A percentile compares a stretch with the other conserved stretches of the same genome.
phyloP scores from a whole-genome alignment of 2,888 invertebrate genomes.

The Geophilus truncorum region DNA sequence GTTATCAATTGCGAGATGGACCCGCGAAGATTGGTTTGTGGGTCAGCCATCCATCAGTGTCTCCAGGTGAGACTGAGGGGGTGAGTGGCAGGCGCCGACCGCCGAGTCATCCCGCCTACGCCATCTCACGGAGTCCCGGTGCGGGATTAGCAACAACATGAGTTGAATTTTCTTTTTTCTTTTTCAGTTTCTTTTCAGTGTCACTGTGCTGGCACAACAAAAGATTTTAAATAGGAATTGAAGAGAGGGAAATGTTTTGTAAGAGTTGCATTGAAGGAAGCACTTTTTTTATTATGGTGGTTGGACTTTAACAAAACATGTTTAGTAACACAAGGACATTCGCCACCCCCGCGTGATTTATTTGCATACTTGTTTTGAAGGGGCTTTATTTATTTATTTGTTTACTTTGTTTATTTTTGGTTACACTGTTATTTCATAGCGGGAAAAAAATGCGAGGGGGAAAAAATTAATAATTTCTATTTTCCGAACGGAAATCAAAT shows the following conservation, averaged over 20 bases:
- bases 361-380: neutral
- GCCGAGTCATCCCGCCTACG: neutral
- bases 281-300: neutral
- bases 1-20: neutral
- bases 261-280: neutral
- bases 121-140: neutral
- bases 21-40: neutral
- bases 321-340: neutral
- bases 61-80: neutral
- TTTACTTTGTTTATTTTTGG: neutral
- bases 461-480: neutral
- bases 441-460: neutral
- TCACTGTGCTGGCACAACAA: neutral
- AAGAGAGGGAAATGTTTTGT: neutral
- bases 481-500: neutral
- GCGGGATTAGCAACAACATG: neutral
- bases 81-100: neutral
- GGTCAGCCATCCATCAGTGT: neutral
- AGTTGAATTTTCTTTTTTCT: neutral
- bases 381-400: neutral
- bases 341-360: neutral
- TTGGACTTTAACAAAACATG: neutral
- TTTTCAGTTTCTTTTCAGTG: neutral
- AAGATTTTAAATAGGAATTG: neutral
- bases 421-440: neutral